Evolutionary conservation across 2,113 vertebrate species (phyloP), one percentile per base, ranked within the genome.

Genomic region (Poecile atricapillus): DNA sequence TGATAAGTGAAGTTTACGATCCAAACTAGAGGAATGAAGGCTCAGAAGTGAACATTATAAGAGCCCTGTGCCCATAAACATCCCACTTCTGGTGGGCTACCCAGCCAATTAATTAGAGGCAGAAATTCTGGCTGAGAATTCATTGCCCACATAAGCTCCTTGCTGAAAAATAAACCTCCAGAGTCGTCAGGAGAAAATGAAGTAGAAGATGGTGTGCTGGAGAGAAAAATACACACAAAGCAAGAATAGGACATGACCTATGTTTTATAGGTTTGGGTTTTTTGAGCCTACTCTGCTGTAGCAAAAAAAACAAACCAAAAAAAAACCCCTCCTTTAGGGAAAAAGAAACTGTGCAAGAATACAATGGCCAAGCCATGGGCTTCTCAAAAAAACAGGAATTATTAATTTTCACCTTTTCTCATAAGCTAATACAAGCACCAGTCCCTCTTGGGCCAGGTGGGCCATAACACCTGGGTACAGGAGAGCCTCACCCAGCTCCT

Each of bases 21-120:
- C 75, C 94, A 91, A 96, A 95, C 84, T 46, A 95, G 96, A 86
- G 91, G 95, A 95, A 95, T 5, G 89, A 90, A 89, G 95, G 96
- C 94, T 97, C 96, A 96, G 94, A 97, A 97, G 96, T 93, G 87
- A 97, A 95, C 62, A 6, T 97, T 97, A 97, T 96, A 97, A 97
- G 97, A 96, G 95, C 94, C 91, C 91, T 97, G 94, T 94, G 95
- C 96, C 94, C 88, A 96, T 97, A 97, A 97, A 97, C 67, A 84
- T 97, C 92, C 97, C 96, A 96, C 96, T 97, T 97, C 96, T 97
- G 96, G 95, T 95, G 93, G 93, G 85, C 87, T 96, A 80, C 91
- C 92, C 83, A 77, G 91, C 90, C 96, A 95, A 94, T 96, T 97
- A 97, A 97, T 97, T 80, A 84, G 87, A 96, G 5, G 25, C 92